Evolutionary conservation across 2,888 invertebrate species (phyloP).

Genomic region (Teinopalpus imperialis): DNA sequence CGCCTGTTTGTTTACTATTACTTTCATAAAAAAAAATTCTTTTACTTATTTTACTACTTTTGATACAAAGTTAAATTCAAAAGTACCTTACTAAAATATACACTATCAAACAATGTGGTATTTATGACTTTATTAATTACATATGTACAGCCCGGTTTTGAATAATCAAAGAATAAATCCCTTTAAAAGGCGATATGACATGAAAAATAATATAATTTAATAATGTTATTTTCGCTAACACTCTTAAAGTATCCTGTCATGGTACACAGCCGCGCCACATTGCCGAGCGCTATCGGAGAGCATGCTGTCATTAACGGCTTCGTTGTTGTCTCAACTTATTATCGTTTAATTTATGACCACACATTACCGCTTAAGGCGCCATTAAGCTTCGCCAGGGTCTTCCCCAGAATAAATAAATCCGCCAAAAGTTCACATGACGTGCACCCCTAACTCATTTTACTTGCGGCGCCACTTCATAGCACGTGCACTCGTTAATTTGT

Average conservation of each 20-base stretch:
- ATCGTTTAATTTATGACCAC: slow-evolving; percentile 78
- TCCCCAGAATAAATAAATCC: slow-evolving; percentile 59
- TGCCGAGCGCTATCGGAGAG: slow-evolving; percentile 30
- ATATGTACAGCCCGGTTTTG: too few relatives aligned
- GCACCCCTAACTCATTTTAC: slow-evolving; percentile 43
- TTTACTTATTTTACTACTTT: too few relatives aligned
- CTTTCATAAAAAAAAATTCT: too few relatives aligned
- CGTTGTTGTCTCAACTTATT: slow-evolving; percentile 79
- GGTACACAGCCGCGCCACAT: slow-evolving; percentile 19
- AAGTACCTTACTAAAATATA: too few relatives aligned
- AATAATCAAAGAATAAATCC: too few relatives aligned
- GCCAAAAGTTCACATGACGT: slow-evolving; percentile 61
- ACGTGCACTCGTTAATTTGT: slow-evolving; percentile 67
- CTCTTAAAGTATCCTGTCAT: slow-evolving; percentile 22
- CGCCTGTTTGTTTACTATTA: too few relatives aligned
- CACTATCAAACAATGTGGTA: too few relatives aligned
- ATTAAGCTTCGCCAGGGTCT: slow-evolving; percentile 57
- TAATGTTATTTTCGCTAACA: slow-evolving; percentile 7
- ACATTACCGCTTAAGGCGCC: slow-evolving; percentile 77
- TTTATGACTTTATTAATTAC: too few relatives aligned
- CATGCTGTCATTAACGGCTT: slow-evolving; percentile 55
- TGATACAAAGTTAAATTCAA: too few relatives aligned
- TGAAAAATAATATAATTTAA: too few relatives aligned
- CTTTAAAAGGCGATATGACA: too few relatives aligned
- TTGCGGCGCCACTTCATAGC: slow-evolving; percentile 38